Percentiles rank a stretch among this genome's conserved stretches.
phyloP scores from a whole-genome alignment of 1,140 invertebrate species.

The Sarcophaga peregrina region DNA sequence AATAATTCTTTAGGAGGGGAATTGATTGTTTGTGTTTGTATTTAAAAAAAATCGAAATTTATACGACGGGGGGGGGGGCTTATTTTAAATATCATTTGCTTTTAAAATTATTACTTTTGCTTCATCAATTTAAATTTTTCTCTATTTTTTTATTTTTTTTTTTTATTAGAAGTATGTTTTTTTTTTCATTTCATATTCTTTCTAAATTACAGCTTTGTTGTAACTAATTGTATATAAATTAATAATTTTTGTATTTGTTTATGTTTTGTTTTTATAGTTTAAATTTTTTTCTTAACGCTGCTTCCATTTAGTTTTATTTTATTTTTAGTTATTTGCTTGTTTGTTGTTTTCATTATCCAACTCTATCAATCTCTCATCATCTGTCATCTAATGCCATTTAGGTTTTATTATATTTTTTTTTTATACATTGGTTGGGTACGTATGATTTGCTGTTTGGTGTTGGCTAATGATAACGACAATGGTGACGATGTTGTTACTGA shows the following conservation, averaged over 20 bases:
- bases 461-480: slow-evolving; percentile 41
- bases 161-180: slow-evolving; percentile 36
- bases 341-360: slow-evolving; percentile 9
- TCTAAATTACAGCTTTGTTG: slow-evolving; percentile 38
- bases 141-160: not conserved
- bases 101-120: slow-evolving; percentile 35
- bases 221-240: slow-evolving; percentile 41
- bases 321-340: not conserved
- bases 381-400: not conserved
- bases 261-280: slow-evolving; percentile 23
- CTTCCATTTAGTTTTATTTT: slow-evolving; percentile 4
- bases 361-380: slow-evolving; percentile 5
- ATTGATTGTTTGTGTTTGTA: slow-evolving; percentile 41
- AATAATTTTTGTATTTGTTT: slow-evolving; percentile 33
- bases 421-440: not conserved
- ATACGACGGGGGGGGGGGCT: slow-evolving; percentile 15
- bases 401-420: not conserved
- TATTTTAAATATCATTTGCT: slow-evolving; percentile 48
- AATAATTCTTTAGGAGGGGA: not conserved
- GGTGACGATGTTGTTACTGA: slow-evolving; percentile 6
- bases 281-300: slow-evolving; percentile 25
- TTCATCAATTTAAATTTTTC: slow-evolving; percentile 44
- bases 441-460: slow-evolving; percentile 48
- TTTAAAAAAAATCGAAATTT: slow-evolving; percentile 26
- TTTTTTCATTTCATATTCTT: slow-evolving; percentile 34